phyloP scores from a whole-genome alignment of 2,113 vertebrate species.

The Takifugu bimaculatus region DNA sequence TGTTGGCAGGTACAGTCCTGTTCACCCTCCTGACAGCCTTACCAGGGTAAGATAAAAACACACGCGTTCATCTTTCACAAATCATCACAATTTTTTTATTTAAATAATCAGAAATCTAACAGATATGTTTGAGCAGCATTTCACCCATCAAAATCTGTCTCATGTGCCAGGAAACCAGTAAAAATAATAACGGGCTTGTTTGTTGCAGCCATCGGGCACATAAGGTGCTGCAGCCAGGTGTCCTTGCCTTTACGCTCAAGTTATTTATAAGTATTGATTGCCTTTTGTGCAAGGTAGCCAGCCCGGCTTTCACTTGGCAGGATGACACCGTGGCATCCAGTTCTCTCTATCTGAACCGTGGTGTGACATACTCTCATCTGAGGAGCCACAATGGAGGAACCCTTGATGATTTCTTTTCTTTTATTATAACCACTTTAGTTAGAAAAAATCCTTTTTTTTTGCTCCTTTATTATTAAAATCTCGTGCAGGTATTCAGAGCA shows the following conservation, averaged over 20 bases:
- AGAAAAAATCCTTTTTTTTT: too few relatives aligned
- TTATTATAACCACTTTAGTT: too few relatives aligned
- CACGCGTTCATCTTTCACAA: too few relatives aligned
- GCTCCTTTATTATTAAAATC: too few relatives aligned
- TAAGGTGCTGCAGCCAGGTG: constrained; percentile 50
- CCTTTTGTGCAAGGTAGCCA: constrained; percentile 68
- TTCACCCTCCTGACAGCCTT: constrained; percentile 59
- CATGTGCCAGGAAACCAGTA: not conserved
- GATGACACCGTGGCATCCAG: constrained; percentile 48
- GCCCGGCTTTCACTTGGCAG: constrained; percentile 46
- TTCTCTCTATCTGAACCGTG: constrained; percentile 33
- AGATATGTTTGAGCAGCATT: not conserved
- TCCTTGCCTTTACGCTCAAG: constrained; percentile 65
- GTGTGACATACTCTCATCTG: constrained; percentile 40
- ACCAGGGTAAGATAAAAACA: constrained; percentile 59
- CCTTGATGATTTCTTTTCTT: not conserved
- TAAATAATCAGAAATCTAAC: not conserved
- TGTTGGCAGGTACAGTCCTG: constrained; percentile 68
- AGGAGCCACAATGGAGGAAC: constrained; percentile 25
- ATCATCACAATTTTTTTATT: not conserved
- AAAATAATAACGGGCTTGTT: constrained; percentile 6
- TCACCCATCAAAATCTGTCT: not conserved
- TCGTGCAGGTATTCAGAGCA: constrained; percentile 58
- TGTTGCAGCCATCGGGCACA: constrained; percentile 19
- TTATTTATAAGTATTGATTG: constrained; percentile 76